Conservation (phyloP, 2,113 vertebrate species). For the Ibidorhyncha struthersii region DNA sequence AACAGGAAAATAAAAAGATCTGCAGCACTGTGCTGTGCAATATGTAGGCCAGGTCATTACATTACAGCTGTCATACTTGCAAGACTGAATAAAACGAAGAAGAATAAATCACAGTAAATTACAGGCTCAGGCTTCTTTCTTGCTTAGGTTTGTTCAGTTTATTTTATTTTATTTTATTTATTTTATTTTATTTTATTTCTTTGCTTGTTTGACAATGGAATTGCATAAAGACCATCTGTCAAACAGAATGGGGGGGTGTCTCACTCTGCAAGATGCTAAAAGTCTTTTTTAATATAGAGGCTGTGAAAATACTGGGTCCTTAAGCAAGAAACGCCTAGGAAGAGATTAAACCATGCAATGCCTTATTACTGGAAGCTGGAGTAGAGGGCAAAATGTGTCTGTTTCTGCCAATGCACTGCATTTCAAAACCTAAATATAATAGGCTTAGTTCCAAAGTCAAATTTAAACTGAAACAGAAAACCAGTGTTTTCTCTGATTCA, state of each 20-base stretch:
- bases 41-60: neutral
- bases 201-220: neutral
- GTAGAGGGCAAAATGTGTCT: neutral
- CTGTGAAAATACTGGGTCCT: neutral
- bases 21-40: neutral
- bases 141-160: neutral
- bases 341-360: neutral
- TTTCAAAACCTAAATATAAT: neutral
- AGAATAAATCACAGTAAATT: neutral
- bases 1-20: neutral
- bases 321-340: neutral
- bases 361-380: neutral
- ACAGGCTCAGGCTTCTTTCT: neutral
- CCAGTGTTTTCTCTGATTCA: neutral
- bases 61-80: neutral
- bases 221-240: neutral
- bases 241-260: neutral
- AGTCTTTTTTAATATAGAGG: neutral
- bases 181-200: neutral
- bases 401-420: neutral
- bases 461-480: neutral
- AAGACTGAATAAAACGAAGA: neutral
- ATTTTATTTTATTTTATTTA: neutral
- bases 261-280: neutral
- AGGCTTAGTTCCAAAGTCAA: neutral